These are phyloP conservation scores for Archocentrus centrarchus DNA, from an alignment of 2,113 vertebrate genomes.

Conservation along the genomic window DNA sequence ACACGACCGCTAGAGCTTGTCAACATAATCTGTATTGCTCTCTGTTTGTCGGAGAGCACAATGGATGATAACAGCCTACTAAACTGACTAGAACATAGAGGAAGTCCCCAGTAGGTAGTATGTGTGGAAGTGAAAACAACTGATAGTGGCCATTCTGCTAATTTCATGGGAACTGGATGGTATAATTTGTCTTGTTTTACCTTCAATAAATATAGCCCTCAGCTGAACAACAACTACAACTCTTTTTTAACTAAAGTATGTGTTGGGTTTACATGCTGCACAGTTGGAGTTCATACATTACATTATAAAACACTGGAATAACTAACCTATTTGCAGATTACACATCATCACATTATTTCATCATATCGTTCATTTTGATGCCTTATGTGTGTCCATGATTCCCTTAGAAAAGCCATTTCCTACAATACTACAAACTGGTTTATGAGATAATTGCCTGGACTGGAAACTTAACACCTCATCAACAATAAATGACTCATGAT, in stretches of 20 bases:
- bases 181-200: not conserved
- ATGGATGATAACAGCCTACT: not conserved
- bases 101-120: not conserved
- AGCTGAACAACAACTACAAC: not conserved
- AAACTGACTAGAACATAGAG: not conserved
- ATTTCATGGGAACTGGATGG: not conserved
- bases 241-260: not conserved
- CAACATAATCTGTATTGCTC: not conserved
- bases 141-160: not conserved
- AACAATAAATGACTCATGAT: not conserved
- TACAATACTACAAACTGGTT: not conserved
- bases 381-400: not conserved
- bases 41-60: not conserved
- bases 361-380: not conserved
- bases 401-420: constrained; percentile 1
- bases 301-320: not conserved
- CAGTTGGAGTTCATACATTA: not conserved
- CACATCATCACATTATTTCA: not conserved
- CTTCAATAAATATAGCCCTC: not conserved
- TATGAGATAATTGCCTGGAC: not conserved
- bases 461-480: not conserved
- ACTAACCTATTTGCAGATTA: not conserved
- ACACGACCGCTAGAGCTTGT: not conserved
- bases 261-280: not conserved
- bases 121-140: not conserved